Evolutionary conservation across 2,113 vertebrate species (phyloP).

Genomic region (Phoxinus phoxinus): DNA sequence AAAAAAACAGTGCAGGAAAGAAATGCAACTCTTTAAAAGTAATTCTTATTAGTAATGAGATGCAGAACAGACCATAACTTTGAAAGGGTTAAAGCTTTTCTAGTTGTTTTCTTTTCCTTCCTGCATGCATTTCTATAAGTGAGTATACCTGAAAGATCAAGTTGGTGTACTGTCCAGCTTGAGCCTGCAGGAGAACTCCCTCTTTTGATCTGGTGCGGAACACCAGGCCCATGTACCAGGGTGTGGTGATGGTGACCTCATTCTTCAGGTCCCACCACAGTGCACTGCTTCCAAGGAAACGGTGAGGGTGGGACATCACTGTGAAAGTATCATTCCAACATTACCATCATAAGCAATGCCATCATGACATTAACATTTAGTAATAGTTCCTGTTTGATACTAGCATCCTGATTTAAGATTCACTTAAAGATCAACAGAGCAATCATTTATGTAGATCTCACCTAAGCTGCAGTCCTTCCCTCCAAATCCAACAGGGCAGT

Average conservation of each 20-base stretch:
- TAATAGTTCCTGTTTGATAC: not conserved
- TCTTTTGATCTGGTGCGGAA: constrained; percentile 88
- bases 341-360: not conserved
- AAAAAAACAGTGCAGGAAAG: not conserved
- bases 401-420: not conserved
- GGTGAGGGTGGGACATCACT: constrained; percentile 93
- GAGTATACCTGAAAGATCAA: constrained; percentile 90
- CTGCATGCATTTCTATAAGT: not conserved
- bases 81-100: not conserved
- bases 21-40: not conserved
- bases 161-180: constrained; percentile 89
- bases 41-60: not conserved
- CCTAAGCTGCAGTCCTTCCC: constrained; percentile 93
- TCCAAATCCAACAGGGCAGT: constrained; percentile 93
- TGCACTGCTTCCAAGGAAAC: constrained; percentile 89
- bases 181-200: constrained; percentile 89
- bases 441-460: constrained; percentile 71
- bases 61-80: too few relatives aligned
- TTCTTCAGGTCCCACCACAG: constrained; percentile 96
- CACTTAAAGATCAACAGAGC: not conserved
- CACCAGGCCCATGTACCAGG: constrained; percentile 92
- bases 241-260: constrained; percentile 89
- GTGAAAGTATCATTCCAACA: constrained; percentile 45
- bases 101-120: not conserved
- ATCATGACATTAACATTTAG: constrained; percentile 5